Evolutionary conservation across 2,113 vertebrate genomes (phyloP).

Genomic region (Megaceryle maxima): DNA sequence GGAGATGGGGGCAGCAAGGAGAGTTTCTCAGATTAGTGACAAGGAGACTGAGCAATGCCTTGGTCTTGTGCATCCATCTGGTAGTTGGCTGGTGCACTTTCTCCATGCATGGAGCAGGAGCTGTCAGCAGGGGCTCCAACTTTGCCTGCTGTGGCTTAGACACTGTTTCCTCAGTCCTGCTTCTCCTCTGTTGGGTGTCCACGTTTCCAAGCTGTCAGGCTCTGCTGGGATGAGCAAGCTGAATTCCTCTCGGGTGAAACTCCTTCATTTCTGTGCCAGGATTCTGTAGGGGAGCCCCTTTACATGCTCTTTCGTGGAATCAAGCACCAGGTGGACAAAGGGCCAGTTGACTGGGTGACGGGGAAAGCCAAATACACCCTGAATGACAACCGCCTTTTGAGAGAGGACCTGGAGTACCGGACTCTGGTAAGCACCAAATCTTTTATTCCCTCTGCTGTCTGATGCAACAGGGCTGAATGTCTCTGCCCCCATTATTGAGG

Average conservation of each 20-base stretch:
- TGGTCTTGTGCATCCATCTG: neutral
- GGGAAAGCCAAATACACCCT: slow-evolving; percentile 97
- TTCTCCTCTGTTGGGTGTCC: neutral
- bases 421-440: slow-evolving; percentile 82
- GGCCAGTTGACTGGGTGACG: slow-evolving; percentile 94
- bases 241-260: neutral
- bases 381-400: slow-evolving; percentile 93
- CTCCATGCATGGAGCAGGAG: neutral
- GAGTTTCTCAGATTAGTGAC: neutral
- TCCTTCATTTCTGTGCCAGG: slow-evolving; percentile 70
- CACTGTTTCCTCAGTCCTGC: neutral
- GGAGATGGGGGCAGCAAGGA: neutral
- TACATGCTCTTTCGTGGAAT: slow-evolving; percentile 98
- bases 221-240: neutral
- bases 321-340: slow-evolving; percentile 98
- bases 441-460: neutral
- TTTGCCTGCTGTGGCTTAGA: neutral
- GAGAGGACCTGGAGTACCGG: slow-evolving; percentile 95
- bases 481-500: neutral
- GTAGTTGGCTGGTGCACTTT: rapidly evolving
- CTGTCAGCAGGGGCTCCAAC: neutral
- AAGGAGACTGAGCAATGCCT: neutral
- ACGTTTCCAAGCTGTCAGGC: neutral
- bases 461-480: neutral
- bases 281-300: slow-evolving; percentile 92